Conservation (phyloP, 2,888 invertebrate genomes). For the Yponomeuta evonymella region DNA sequence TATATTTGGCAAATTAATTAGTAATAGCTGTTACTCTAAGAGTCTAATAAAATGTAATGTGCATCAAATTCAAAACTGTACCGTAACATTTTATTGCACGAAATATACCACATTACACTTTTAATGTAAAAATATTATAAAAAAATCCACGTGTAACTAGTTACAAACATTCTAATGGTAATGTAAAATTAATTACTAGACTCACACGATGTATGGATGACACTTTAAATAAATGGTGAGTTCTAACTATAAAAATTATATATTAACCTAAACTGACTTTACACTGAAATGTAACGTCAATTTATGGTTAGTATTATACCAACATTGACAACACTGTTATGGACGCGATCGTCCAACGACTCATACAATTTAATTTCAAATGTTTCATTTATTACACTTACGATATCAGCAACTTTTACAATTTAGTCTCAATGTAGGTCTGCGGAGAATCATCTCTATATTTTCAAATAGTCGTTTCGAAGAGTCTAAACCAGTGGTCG, state of each 20-base stretch:
- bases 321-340: slow-evolving; percentile 35
- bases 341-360: slow-evolving; percentile 75
- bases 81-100: neutral
- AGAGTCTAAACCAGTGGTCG: neutral
- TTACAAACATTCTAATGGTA: slow-evolving; percentile 61
- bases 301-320: slow-evolving; percentile 50
- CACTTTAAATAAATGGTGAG: slow-evolving; percentile 64
- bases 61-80: slow-evolving; percentile 15
- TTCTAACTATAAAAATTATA: slow-evolving; percentile 50
- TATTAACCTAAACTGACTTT: neutral
- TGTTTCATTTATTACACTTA: neutral
- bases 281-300: slow-evolving; percentile 34
- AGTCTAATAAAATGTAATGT: slow-evolving; percentile 42
- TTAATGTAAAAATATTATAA: slow-evolving; percentile 35
- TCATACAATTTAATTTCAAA: slow-evolving; percentile 22
- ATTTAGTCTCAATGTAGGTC: neutral
- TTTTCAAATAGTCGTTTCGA: neutral
- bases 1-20: slow-evolving; percentile 69
- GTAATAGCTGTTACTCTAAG: slow-evolving; percentile 68
- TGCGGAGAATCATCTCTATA: neutral
- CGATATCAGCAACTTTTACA: neutral
- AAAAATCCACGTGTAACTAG: slow-evolving; percentile 56
- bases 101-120: slow-evolving; percentile 40
- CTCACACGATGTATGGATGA: slow-evolving; percentile 60
- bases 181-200: slow-evolving; percentile 59